phyloP scores from a whole-genome alignment of 2,888 invertebrate genomes.

The Oxystoma pomonae region DNA sequence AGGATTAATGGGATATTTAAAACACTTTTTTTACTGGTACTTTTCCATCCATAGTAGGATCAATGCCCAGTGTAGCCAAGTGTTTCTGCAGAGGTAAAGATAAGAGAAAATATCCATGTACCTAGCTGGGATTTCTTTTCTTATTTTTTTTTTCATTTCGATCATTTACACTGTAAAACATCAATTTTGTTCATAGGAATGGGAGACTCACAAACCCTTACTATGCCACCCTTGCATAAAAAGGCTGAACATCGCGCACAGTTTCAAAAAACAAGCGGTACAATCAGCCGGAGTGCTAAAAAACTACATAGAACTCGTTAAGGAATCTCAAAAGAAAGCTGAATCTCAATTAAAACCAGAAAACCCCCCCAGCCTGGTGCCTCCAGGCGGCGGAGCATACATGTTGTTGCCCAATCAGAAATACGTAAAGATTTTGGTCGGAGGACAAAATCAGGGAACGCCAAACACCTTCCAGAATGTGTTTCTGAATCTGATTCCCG shows the following conservation, averaged over 20 bases:
- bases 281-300: slow-evolving; percentile 40
- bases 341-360: slow-evolving; percentile 26
- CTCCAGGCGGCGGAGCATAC: slow-evolving; percentile 27
- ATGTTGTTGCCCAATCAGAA: slow-evolving; percentile 41
- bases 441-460: slow-evolving; percentile 30
- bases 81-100: no score
- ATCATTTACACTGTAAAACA: no score
- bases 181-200: slow-evolving; percentile 41
- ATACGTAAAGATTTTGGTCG: slow-evolving; percentile 38
- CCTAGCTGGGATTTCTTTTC: no score
- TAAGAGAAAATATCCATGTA: no score
- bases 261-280: slow-evolving; percentile 44
- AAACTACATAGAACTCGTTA: slow-evolving; percentile 38
- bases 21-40: no score
- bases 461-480: slow-evolving; percentile 39
- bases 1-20: no score
- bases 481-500: slow-evolving; percentile 42
- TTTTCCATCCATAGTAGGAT: no score
- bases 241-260: slow-evolving; percentile 41
- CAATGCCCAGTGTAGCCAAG: no score
- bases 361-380: not conserved
- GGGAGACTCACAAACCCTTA: slow-evolving; percentile 40
- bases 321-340: slow-evolving; percentile 36
- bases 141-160: no score
- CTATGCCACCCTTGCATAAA: slow-evolving; percentile 43